Evolutionary conservation across 2,113 vertebrate genomes (phyloP), one percentile per base, ranked within the genome.

Genomic region (Gobius niger): DNA sequence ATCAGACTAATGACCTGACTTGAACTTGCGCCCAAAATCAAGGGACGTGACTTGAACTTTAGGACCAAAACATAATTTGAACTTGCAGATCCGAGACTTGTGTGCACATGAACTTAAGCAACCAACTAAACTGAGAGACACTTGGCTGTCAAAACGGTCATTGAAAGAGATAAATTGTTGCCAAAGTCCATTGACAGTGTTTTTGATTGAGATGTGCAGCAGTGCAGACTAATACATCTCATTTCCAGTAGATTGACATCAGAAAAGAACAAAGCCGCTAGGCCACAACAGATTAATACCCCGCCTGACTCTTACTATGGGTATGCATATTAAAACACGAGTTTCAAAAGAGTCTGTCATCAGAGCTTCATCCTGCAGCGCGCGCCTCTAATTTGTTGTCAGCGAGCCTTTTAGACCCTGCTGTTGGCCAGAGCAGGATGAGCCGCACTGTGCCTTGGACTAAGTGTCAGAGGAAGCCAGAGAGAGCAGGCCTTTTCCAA

Each of bases 281-380:
- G 64, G 67, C 72, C 85, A 76, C 74, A 73, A 73, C 81, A 76
- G 76, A 87, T 87, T 82, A 85, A 80, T 80, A 77, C 73, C 67
- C 63, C 46, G 15, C 18, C 63, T 68, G 65, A 53, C 59, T 73
- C 70, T 24, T 53, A 74, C 72, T 60, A 74, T 15, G 52, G 54
- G 68, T 67, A 78, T 70, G 49, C 65, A 79, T 82, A 82, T 84
- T 80, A 82, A 82, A 87, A 85, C 82, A 75, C 85, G 68, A 80
- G 76, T 77, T 87, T 84, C 66, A 82, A 87, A 80, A 73, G 52
- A 79, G 65, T 77, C 49, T 13, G 65, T 67, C 70, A 54, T 82
- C 70, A 65, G 65, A 82, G 72, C 53, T 13, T 73, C 69, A 68
- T 82, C 75, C 71, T 53, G 59, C 47, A 24, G 65, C 7, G 7